Percentiles rank a stretch among this genome's conserved stretches.
phyloP scores from a whole-genome alignment of 1,140 invertebrate genomes.

The Orchestia grillus region DNA sequence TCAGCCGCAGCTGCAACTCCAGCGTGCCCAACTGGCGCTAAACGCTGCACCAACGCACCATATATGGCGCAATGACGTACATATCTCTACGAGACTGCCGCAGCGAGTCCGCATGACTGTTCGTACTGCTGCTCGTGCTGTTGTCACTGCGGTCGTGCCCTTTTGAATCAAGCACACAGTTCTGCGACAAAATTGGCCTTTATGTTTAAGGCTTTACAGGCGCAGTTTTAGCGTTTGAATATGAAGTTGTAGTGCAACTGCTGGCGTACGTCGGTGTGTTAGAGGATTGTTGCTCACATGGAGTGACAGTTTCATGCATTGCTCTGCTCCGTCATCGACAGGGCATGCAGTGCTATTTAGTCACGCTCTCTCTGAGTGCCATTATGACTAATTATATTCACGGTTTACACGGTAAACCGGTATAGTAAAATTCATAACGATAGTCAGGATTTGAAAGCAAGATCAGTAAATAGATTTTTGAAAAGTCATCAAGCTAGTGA shows the following conservation, averaged over 20 bases:
- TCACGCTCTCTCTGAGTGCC: no score
- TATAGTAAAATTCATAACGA: no score
- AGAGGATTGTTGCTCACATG: no score
- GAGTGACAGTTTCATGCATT: neutral
- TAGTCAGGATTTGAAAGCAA: no score
- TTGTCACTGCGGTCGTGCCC: neutral
- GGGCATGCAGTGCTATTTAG: no score
- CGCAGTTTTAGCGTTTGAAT: neutral
- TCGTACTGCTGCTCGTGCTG: neutral
- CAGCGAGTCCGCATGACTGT: neutral
- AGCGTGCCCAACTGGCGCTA: neutral
- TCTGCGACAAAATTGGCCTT: neutral
- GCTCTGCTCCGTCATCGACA: no score
- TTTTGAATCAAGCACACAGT: neutral
- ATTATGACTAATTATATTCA: no score
- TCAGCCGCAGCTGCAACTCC: constrained; percentile 20
- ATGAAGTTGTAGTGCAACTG: no score
- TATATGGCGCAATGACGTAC: neutral
- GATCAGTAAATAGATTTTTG: neutral
- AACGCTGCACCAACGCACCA: constrained; percentile 13
- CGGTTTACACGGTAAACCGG: no score
- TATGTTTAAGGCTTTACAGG: neutral
- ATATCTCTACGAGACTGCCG: constrained; percentile 15
- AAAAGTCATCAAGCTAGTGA: neutral
- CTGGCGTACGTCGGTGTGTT: no score